phyloP scores from a whole-genome alignment of 2,888 invertebrate genomes.

The Ditylenchus weischeri region DNA sequence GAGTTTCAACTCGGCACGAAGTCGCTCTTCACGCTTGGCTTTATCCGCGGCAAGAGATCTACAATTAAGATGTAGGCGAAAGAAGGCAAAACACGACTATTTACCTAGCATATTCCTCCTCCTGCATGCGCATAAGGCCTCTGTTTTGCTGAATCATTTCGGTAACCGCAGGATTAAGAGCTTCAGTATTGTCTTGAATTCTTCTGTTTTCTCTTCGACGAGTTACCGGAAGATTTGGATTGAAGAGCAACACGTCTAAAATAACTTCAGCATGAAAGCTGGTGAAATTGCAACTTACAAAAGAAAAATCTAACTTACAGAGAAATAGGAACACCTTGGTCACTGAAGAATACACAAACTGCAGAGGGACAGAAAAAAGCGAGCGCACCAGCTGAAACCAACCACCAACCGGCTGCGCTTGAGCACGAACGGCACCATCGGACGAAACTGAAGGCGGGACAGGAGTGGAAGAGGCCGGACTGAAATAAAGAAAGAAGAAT shows the following conservation, averaged over 20 bases:
- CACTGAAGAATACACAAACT: background rate
- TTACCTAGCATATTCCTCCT: conserved; percentile 28
- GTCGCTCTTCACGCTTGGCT: conserved; percentile 18
- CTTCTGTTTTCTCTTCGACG: background rate
- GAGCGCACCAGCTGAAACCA: background rate
- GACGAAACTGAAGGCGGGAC: background rate
- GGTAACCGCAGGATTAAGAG: conserved; percentile 15
- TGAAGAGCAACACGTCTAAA: conserved; percentile 5
- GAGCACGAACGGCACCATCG: background rate
- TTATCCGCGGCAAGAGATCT: conserved; percentile 30
- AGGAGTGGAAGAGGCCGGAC: no score
- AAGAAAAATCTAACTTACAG: background rate
- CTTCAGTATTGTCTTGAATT: background rate
- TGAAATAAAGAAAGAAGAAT: no score
- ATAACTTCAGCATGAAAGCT: background rate
- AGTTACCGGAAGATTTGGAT: background rate
- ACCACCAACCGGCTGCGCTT: background rate
- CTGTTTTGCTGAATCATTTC: conserved; percentile 27
- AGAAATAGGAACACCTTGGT: conserved; percentile 9
- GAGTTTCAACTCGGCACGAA: background rate
- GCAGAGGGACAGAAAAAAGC: background rate
- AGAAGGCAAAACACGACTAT: no score
- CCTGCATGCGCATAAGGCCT: conserved; percentile 37
- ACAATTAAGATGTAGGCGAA: no score
- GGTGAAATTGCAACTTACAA: background rate